Evolutionary conservation across 2,797 vertebrate genomes (phyloP), one percentile per base, ranked within the genome.

Genomic region (Carcharodon carcharias): DNA sequence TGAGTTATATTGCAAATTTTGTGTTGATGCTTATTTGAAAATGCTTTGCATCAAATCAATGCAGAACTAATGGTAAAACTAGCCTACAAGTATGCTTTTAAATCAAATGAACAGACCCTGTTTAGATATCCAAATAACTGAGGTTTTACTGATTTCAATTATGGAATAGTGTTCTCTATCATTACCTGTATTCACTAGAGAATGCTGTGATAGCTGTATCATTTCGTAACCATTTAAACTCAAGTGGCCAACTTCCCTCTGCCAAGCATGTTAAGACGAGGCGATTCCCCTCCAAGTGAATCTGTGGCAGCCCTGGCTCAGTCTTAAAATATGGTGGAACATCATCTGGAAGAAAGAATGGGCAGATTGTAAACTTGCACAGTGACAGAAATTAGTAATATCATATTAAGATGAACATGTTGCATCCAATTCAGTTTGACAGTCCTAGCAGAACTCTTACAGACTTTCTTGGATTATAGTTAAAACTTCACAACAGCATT

Each of bases 191-290:
- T 97, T 98, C 97, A 61, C 97, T 98, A 97, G 97, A 98, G 97
- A 98, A 99, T 96, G 97, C 8, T n/a, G 98, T 98, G 92, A 98
- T 98, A 97, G 98, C 98, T 0, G 96, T 97, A 97, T 97, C 97
- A 0, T 98, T 97, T 95, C 54, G 97, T 2, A 98, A 97, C 98
- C 98, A 99, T 97, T 98, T 98, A 97, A 98, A 98, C 97, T 99
- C 98, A 97, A 99, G 96, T n/a, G 98, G 98, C 98, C 98, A 99
- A 97, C 98, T 98, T 96, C 98, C 98, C 97, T 98, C 98, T 0
- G 98, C 98, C 93, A 98, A 98, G 97, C 98, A 99, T 0, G 98
- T 98, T 61, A 99, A 97, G 0, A 99, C 98, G 0, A 98, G 98
- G 0, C 98, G 97, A 96, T 98, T 99, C 56, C 98, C 98, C 96